Conservation (phyloP, 1,140 invertebrate species). For the Brachionus rotundiformis region DNA sequence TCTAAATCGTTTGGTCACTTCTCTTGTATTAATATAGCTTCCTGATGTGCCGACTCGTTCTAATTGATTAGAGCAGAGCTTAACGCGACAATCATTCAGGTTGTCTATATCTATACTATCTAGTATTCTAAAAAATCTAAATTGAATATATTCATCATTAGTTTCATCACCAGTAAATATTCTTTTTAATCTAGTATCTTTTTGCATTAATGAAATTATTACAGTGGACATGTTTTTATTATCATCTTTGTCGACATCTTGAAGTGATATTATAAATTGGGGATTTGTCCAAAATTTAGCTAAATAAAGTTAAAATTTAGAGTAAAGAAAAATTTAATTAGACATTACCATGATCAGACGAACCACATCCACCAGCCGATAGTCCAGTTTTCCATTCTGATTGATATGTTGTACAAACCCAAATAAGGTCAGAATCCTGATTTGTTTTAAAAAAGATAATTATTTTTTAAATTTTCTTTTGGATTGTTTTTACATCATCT, state of each 20-base stretch:
- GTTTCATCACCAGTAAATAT: neutral
- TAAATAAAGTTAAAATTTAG: neutral
- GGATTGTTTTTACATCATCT: neutral
- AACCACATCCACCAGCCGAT: constrained; percentile 52
- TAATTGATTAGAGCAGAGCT: constrained; percentile 43
- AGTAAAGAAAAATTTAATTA: too few relatives aligned
- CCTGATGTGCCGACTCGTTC: constrained; percentile 57
- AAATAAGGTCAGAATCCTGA: constrained; percentile 40
- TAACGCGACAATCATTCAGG: neutral
- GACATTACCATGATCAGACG: neutral
- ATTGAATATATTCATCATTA: constrained; percentile 51
- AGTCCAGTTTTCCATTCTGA: constrained; percentile 28
- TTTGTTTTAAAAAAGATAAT: neutral
- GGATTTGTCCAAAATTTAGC: constrained; percentile 52
- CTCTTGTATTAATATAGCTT: constrained; percentile 60
- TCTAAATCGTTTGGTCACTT: constrained; percentile 61
- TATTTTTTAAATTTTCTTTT: neutral
- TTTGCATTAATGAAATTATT: constrained; percentile 45
- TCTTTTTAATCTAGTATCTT: constrained; percentile 46
- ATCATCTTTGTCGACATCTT: constrained; percentile 19
- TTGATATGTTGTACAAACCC: constrained; percentile 41
- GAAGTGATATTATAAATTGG: constrained; percentile 41
- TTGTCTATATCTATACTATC: neutral
- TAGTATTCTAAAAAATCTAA: constrained; percentile 31
- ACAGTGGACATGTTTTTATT: constrained; percentile 10